phyloP scores from a whole-genome alignment of 2,888 invertebrate genomes.

The Drosophila meridionalis region DNA sequence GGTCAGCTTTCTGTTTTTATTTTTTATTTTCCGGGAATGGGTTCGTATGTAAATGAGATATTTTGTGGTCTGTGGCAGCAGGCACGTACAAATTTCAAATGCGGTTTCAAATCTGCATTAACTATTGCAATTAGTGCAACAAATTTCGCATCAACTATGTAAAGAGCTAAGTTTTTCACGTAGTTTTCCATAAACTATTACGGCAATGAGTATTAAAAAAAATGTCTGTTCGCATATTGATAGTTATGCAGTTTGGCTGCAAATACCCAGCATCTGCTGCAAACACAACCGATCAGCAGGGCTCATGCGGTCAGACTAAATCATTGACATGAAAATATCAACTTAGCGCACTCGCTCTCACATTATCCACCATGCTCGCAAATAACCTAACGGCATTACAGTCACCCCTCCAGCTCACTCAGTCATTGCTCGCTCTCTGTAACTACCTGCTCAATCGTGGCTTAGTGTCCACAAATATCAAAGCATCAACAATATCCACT shows the following conservation, averaged over 20 bases:
- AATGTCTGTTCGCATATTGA: constrained; percentile 40
- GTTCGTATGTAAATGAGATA: constrained; percentile 75
- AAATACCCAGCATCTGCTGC: background rate
- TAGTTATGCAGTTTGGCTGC: background rate
- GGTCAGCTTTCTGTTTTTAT: constrained; percentile 43
- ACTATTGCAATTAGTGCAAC: constrained; percentile 80
- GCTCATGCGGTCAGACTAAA: background rate
- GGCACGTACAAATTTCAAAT: constrained; percentile 32
- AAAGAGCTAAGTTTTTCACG: constrained; percentile 74
- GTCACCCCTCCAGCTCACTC: background rate
- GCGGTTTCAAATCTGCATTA: constrained; percentile 80
- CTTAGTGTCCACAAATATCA: background rate
- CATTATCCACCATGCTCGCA: background rate
- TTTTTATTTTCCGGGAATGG: constrained; percentile 6
- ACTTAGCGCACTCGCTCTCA: background rate
- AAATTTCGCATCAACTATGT: constrained; percentile 79
- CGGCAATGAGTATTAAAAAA: constrained; percentile 49
- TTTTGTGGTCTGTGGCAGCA: constrained; percentile 40
- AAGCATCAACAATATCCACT: background rate
- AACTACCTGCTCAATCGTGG: background rate
- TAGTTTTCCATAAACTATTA: constrained; percentile 63
- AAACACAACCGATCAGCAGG: background rate
- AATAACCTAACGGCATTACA: background rate
- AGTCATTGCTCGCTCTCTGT: background rate
- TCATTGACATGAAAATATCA: background rate